A percentile compares a stretch with the other conserved stretches of the same genome.
Conservation (phyloP, 2,113 vertebrate genomes). For the Coturnix japonica region DNA sequence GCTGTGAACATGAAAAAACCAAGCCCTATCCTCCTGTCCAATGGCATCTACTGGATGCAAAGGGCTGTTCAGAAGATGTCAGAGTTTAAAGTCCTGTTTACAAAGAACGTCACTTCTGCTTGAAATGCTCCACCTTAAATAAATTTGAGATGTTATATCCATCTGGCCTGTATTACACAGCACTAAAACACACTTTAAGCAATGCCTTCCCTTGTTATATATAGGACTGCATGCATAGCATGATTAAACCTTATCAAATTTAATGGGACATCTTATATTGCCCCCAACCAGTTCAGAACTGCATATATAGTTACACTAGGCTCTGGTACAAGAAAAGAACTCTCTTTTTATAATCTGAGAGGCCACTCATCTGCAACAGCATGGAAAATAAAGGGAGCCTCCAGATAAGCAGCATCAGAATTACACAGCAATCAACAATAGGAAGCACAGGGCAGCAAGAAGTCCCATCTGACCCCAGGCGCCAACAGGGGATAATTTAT, state of each 20-base stretch:
- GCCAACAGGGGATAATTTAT: background rate
- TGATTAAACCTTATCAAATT: background rate
- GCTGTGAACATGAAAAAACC: background rate
- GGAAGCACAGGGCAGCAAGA: background rate
- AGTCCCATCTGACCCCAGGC: background rate
- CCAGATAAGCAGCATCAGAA: constrained; percentile 13
- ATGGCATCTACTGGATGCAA: background rate
- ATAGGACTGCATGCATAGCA: background rate
- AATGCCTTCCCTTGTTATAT: background rate
- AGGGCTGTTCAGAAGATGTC: background rate
- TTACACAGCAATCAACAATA: background rate
- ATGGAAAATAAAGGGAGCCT: background rate
- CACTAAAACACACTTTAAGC: background rate
- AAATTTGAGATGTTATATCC: background rate
- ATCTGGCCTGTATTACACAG: background rate
- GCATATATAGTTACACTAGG: background rate
- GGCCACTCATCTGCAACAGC: background rate
- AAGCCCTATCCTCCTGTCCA: background rate
- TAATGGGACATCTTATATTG: background rate
- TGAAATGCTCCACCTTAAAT: background rate
- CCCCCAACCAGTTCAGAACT: background rate
- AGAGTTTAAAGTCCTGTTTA: background rate
- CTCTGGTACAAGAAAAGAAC: background rate
- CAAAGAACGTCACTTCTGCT: background rate
- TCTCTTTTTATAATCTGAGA: background rate